Percentiles rank a stretch among this genome's conserved stretches.
phyloP scores from a whole-genome alignment of 1,140 invertebrate genomes.

The Trinorchestia longiramus region DNA sequence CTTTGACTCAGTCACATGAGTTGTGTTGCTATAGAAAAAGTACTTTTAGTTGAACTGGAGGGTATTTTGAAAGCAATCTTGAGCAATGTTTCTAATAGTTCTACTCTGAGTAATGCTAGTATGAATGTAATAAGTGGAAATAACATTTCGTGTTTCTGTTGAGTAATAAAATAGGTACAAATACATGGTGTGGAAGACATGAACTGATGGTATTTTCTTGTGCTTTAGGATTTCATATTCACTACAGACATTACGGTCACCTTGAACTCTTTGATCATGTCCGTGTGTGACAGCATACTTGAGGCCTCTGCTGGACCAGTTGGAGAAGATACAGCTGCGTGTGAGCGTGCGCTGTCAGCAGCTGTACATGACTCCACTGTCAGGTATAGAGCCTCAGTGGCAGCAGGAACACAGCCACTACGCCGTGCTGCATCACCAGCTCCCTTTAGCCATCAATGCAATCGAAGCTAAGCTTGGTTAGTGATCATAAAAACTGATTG shows the following conservation, averaged over 20 bases:
- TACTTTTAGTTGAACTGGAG: no score
- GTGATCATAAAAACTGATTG: background rate
- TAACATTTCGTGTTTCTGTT: no score
- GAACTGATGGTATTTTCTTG: no score
- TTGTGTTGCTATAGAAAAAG: no score
- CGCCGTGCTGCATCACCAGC: slow-evolving; percentile 76
- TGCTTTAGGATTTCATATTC: no score
- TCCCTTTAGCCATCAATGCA: slow-evolving; percentile 82
- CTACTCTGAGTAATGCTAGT: no score
- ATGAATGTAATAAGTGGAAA: no score
- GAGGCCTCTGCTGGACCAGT: slow-evolving; percentile 78
- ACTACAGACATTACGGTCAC: background rate
- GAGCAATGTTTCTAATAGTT: no score
- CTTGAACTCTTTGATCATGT: background rate
- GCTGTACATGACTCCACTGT: slow-evolving; percentile 82
- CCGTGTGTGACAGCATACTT: slow-evolving; percentile 78
- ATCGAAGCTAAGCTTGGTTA: slow-evolving; percentile 86
- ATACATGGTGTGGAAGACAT: no score
- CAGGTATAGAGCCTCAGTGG: slow-evolving; percentile 76
- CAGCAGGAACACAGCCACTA: slow-evolving; percentile 74
- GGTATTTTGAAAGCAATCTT: no score
- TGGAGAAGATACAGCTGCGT: slow-evolving; percentile 77
- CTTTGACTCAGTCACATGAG: no score
- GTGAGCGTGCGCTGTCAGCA: slow-evolving; percentile 86
- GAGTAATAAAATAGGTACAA: no score